Evolutionary conservation across 2,113 vertebrate species (phyloP), one percentile per base, ranked within the genome.

Genomic region (Macaca mulatta): DNA sequence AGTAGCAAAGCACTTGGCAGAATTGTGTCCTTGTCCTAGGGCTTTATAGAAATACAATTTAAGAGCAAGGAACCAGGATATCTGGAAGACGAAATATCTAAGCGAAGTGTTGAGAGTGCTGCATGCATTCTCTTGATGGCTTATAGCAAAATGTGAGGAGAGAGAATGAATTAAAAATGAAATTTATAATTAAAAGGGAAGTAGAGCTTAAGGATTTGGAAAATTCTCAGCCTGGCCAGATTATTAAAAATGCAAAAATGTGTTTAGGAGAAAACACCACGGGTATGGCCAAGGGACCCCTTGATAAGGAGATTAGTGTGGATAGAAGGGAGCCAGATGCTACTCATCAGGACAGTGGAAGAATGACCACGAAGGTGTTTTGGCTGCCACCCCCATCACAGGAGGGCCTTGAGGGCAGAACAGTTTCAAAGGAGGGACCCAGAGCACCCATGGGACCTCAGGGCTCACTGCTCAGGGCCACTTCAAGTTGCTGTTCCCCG

Each of bases 81-180:
- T 80, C 84, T 86, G 35, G 59, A 48, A 35, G 74, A 57, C 86
- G 35, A 85, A 91, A 91, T 38, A 32, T 43, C 72, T 72, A 48
- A 91, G 61, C 12, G 7, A 79, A 48, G 17, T 45, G 61, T 45
- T 57, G 13, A 48, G 32, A 59, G 12, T 35, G 9, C 67, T 48
- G 23, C 17, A 38, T 50, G 32, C 18, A 50, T 85, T 70, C n/a
- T 80, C 81, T 78, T 72, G 61, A 27, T 45, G 40, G 59, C 67
- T 79, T 85, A 20, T 35, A 78, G 57, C n/a, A 90, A 95, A 84
- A 85, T 45, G 25, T 59, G 59, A 79, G 59, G 67, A 79, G 32
- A 95, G 23, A 72, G 83, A 91, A 79, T 79, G 61, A 80, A 91
- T 70, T 86, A 80, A 95, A 86, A 61, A 95, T 70, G 38, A 35